Base-by-base conservation (phyloP, 2,113 vertebrate species). In the Porphyrio hochstetteri region DNA sequence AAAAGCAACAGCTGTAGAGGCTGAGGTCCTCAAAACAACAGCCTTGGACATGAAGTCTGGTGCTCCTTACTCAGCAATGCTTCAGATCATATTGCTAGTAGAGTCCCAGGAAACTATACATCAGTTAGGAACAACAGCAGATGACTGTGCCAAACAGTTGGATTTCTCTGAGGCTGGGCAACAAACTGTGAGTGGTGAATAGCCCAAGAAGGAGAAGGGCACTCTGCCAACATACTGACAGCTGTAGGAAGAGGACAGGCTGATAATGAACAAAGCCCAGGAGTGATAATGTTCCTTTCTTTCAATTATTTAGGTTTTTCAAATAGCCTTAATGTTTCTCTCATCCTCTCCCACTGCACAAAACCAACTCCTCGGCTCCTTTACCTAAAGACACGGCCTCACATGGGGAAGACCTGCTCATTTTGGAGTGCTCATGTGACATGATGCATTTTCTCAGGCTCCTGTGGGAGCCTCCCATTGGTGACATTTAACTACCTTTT, bases 201-300 rank as follows among this genome's bases (percentile, higher is more conserved):
- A 76, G 67, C 24, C 44, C 63, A 90, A 70, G 91, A 93, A 92
- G 61, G 12, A 92, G 17, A 64, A 40, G 13, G 67, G 67, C 63
- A 69, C 21, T 69, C 61, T 33, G 85, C 85, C 95, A 97, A 36
- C n/a, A 31, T 44, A 9, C 57, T 82, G 90, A 82, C 92, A 94
- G 67, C 59, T 90, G 59, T 50, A 86, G 59, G 16, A 93, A 57
- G 44, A 77, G 40, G 68, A 88, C 50, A 93, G 63, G 31, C 40
- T 90, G 75, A 65, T 50, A 76, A 90, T 40, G 67, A 95, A 57
- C 29, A 77, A 83, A 92, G 44, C 35, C 57, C 68, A 69, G 59
- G 71, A 90, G 18, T 7, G 9, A 57, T 25, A 40, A 25, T 3
- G 1, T 25, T 79, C 20, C 28, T 53, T 64, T 76, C 67, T 93